Evolutionary conservation across 2,888 invertebrate species (phyloP).

Genomic region (Kuschelorhynchus macadamiae): DNA sequence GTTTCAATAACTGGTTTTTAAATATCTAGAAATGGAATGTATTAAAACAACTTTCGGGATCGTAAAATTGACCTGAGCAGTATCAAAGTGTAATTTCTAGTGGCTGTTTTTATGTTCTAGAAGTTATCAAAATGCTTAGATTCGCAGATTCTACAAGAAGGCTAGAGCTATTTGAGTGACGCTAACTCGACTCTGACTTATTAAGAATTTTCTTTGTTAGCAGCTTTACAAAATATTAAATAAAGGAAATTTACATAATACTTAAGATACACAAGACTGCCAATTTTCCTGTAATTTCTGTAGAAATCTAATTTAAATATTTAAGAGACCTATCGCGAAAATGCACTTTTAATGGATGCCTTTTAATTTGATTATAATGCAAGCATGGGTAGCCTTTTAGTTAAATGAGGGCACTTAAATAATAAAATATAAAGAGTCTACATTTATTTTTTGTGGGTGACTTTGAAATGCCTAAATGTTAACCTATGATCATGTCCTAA

Average conservation of each 20-base stretch:
- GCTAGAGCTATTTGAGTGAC: too few species aligned
- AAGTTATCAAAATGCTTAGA: too few species aligned
- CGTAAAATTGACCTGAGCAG: too few species aligned
- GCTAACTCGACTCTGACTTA: too few species aligned
- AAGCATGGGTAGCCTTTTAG: constrained; percentile 24
- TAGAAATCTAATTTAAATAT: constrained; percentile 17
- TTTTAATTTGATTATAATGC: constrained; percentile 32
- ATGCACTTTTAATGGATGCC: neutral
- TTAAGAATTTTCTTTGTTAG: too few species aligned
- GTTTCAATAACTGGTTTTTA: too few species aligned
- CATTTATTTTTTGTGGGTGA: neutral
- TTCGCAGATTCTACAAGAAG: too few species aligned
- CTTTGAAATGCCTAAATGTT: neutral
- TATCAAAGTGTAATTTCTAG: too few species aligned
- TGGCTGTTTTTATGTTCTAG: too few species aligned
- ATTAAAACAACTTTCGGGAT: too few species aligned
- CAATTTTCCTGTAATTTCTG: constrained; percentile 4
- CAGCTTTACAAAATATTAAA: neutral
- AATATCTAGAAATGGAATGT: too few species aligned
- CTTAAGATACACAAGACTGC: neutral
- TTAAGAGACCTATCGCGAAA: constrained; percentile 15
- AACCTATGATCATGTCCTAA: constrained; percentile 1
- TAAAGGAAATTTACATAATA: neutral
- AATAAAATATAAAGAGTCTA: constrained; percentile 12
- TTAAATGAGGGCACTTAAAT: constrained; percentile 26